Evolutionary conservation across 2,797 vertebrate species (phyloP), one percentile per base, ranked within the genome.

Genomic region (Anniella stebbinsi): DNA sequence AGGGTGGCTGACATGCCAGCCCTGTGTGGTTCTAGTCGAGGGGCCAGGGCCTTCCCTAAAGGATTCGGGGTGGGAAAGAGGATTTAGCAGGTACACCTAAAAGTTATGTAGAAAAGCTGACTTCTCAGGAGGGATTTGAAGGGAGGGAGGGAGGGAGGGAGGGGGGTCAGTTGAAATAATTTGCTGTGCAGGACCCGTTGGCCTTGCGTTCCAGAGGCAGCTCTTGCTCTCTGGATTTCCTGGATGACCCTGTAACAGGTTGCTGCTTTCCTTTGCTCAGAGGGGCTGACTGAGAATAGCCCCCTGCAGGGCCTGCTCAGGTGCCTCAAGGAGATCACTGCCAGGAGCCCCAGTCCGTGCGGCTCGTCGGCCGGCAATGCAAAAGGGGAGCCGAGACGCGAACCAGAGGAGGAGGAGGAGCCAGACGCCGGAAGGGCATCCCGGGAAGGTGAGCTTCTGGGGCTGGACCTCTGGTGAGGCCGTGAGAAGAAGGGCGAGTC

Each of bases 241-340:
- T 30, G 51, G n/a, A 38, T 21, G 11, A 2, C 38, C 11, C 21
- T 18, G 25, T 60, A 0, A 15, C 10, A 10, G 10, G 2, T 0
- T 13, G 9, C 7, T 28, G 21, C 66, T 57, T 83, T 15, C 60
- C 72, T 25, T 30, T 41, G 8, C 1, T 0, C 80, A 89, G 91
- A 41, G 3, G 38, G 1, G 1, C 0, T 0, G n/a, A 18, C 2
- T 0, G 51, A 51, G 51, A 36, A 36, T 41, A 78, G 33, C 3
- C 84, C 88, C 4, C 88, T 45, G 8, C 88, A 83, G 33, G 66
- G 80, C 51, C 86, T 88, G 36, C 63, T 84, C 48, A 30, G 23
- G 9, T 84, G 88, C 66, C 78, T 84, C 45, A 63, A 89, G 69
- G 91, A 89, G 63, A 67, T 87, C 23, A 23, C 78, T 2, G 2